Evolutionary conservation across 2,888 invertebrate genomes (phyloP), one percentile per base, ranked within the genome.

Genomic region (Eristalis tenax): DNA sequence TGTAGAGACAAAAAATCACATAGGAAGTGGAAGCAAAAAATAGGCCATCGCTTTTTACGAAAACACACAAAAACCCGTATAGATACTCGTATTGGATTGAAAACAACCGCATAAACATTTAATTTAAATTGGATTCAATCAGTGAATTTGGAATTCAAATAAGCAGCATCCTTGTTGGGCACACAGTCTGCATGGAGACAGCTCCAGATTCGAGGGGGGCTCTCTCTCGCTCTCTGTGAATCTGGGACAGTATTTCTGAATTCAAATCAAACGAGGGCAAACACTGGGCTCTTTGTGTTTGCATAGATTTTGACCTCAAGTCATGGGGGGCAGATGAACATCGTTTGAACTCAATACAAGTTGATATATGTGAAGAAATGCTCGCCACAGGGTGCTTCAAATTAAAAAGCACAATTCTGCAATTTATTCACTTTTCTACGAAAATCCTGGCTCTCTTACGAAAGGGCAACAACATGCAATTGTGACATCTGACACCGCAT

Each of bases 111-210:
- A 69, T 61, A 68, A 57, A 32, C 68, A 64, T 83, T 78, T 69
- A 78, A 78, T 73, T 74, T 83, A 74, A 82, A 83, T 83, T 78
- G 73, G 43, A 78, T 78, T 74, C 43, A 73, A 73, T 83, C 22
- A 77, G 77, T 70, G 73, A 71, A 78, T 71, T 78, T 78, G 65
- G 65, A 65, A 71, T 71, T 65, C 70, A 78, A 78, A 50, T 50
- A n/a, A 78, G 61, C 71, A 71, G 70, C 28, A 57, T 23, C 70
- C 38, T 15, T 59, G 15, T 32, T 50, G 10, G n/a, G 11, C 2
- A 32, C 56, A 56, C 15, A 65, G 50, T 18, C 50, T n/a, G 15
- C 43, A n/a, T n/a, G 8, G 38, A 38, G 38, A 38, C 38, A 38
- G 6, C 18, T 6, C 18, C 43, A n/a, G 5, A n/a, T 5, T 15